These are phyloP conservation scores for Chauna torquata DNA, from an alignment of 2,113 vertebrate genomes.

Conservation along the genomic window DNA sequence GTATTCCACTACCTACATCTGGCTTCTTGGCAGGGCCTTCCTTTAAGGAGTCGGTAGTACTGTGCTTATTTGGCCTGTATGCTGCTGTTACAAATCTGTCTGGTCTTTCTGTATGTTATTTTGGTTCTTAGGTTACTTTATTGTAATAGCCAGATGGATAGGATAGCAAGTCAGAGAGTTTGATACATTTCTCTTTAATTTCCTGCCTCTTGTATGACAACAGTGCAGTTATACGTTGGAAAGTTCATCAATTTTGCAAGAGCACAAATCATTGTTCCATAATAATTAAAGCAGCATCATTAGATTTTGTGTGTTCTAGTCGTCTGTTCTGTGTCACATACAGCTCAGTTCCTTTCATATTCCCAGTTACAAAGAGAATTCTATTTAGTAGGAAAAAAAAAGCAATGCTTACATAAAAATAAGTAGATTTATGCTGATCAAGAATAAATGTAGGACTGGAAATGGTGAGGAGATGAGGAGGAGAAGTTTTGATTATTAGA, in stretches of 20 bases:
- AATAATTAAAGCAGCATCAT: not conserved
- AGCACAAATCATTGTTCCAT: not conserved
- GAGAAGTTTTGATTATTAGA: not conserved
- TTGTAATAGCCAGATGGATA: not conserved
- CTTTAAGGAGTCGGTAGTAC: not conserved
- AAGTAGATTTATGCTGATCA: not conserved
- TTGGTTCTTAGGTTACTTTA: not conserved
- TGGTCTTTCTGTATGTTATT: not conserved
- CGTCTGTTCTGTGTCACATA: not conserved
- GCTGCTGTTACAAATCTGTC: not conserved
- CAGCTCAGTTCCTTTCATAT: not conserved
- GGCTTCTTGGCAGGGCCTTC: not conserved
- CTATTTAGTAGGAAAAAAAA: not conserved
- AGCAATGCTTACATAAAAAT: not conserved
- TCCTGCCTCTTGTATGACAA: not conserved
- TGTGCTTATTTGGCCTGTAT: not conserved
- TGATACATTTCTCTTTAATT: not conserved
- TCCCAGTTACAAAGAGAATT: not conserved
- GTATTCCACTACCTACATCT: not conserved
- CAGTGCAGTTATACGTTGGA: not conserved
- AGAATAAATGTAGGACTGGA: not conserved
- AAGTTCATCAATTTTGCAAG: not conserved
- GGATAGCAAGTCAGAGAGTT: not conserved
- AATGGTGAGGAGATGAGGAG: not conserved
- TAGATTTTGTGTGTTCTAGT: not conserved